Conservation (phyloP, 2,888 invertebrate genomes). For the Drosophila incognita region DNA sequence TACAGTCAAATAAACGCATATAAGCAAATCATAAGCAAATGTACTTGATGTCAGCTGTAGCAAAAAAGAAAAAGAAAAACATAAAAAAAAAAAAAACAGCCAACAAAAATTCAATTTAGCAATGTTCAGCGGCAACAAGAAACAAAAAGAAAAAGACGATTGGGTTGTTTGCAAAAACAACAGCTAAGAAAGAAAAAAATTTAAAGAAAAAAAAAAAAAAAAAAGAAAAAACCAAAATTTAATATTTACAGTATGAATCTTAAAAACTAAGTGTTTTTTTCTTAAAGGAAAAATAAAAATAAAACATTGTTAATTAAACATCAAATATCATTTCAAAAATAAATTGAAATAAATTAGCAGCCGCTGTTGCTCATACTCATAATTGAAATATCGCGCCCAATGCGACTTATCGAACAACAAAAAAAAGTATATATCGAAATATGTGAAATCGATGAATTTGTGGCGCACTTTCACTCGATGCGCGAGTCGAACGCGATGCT, state of each 20-base stretch:
- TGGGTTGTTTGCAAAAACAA: conserved; percentile 21
- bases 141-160: conserved; percentile 2
- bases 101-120: conserved; percentile 33
- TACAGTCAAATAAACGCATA: conserved; percentile 62
- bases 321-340: conserved; percentile 75
- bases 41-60: conserved; percentile 78
- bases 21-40: conserved; percentile 67
- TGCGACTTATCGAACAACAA: conserved; percentile 18
- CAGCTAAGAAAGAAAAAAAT: conserved; percentile 9
- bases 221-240: conserved; percentile 33
- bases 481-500: conserved; percentile 26
- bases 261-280: conserved; percentile 77
- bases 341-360: conserved; percentile 67
- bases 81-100: conserved; percentile 37
- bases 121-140: conserved; percentile 32
- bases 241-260: conserved; percentile 73
- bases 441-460: conserved; percentile 6
- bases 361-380: conserved; percentile 44
- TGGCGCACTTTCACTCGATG: conserved; percentile 19
- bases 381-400: conserved; percentile 21
- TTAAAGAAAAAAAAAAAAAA: conserved; percentile 5
- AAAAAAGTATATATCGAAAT: not conserved
- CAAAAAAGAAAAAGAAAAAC: conserved; percentile 40
- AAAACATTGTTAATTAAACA: conserved; percentile 78
- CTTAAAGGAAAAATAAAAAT: conserved; percentile 70